Base-by-base conservation (phyloP, 2,888 invertebrate species). In the Auanema freiburgensis region DNA sequence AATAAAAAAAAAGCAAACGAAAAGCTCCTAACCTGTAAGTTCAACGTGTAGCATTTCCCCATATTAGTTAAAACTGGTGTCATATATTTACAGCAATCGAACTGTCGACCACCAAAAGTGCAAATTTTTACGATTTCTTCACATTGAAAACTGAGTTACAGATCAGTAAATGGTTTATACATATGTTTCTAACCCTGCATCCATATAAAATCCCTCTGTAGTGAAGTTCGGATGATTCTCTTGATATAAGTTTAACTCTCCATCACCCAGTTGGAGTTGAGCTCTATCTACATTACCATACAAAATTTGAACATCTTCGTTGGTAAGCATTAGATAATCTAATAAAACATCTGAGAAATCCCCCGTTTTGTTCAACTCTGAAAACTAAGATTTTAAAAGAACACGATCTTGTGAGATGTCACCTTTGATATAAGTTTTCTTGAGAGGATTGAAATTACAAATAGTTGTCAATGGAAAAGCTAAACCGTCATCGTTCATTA, bases 361-460 rank as follows among this genome's bases (percentile, higher is more conserved):
- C 33, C 71, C 71, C n/a, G 77, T 74, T 33, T 66, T 66, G 51
- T 74, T 76, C n/a, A 73, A 57, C 42, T 68, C 77, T 73, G 57
- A 66, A 63, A 14, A 12, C 12, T 2, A 62, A 46, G 63, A 40
- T 14, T 44, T 49, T 60, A 57, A 46, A 21, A 16, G 21, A 3
- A 5, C 46, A 21, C 21, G 46, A 16, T 5, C 46, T 12, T 14
- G 43, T 43, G 14, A 43, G 14, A 46, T 46, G 3, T 10, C 41
- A 79, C 79, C 59, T 71, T 72, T 65, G n/a, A 80, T 69, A 63
- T 72, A 73, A 6, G 66, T 63, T 54, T 71, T 66, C 46, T 74
- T 69, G n/a, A 80, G 71, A 4, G 76, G 74, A 54, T 81, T 81
- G 61, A 78, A 80, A 62, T 74, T 79, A 62, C 80, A 80, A 6